Conservation (phyloP, 2,113 vertebrate species). For the Ceuthmochares aereus region DNA sequence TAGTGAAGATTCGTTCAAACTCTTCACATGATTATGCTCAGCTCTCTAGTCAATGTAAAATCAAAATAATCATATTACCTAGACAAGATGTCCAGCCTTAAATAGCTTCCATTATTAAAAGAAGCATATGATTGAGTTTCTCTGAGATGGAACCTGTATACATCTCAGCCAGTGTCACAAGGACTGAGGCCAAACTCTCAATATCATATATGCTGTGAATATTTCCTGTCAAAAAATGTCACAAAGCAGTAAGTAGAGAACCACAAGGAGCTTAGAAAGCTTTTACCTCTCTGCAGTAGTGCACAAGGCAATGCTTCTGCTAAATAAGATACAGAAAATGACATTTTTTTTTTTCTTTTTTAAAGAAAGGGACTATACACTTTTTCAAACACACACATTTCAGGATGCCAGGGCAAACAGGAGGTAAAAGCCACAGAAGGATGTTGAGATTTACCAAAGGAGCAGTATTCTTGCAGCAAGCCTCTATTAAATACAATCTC, state of each 20-base stretch:
- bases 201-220: not conserved
- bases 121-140: not conserved
- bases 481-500: not conserved
- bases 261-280: not conserved
- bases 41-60: not conserved
- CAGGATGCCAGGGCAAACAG: not conserved
- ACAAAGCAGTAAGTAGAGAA: not conserved
- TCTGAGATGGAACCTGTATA: not conserved
- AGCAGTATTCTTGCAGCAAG: not conserved
- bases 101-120: not conserved
- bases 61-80: not conserved
- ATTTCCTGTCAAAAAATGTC: not conserved
- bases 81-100: not conserved
- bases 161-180: not conserved
- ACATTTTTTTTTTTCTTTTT: not conserved
- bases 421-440: not conserved
- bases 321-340: not conserved
- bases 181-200: not conserved
- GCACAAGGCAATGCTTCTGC: rapidly evolving
- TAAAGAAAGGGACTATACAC: not conserved
- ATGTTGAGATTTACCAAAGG: not conserved
- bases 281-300: not conserved
- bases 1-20: not conserved
- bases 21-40: not conserved
- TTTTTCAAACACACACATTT: not conserved